Base-by-base conservation (phyloP, 2,113 vertebrate species). In the Sinocyclocheilus anshuiensis region DNA sequence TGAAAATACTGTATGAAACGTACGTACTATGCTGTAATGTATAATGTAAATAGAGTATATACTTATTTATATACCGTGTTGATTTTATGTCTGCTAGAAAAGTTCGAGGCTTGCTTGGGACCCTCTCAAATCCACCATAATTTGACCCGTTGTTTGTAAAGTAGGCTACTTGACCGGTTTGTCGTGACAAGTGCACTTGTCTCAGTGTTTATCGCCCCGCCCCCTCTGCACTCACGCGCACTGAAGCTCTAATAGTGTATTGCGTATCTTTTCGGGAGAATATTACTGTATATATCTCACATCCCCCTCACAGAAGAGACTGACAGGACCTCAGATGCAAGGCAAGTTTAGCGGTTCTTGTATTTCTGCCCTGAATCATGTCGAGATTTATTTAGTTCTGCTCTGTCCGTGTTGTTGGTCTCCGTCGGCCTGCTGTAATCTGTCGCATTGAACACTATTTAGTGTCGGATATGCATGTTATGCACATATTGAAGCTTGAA, bases 341-440 rank as follows among this genome's bases (percentile, higher is more conserved):
- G 81, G 81, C 81, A 84, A 84, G 81, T 74, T 59, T 20, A 16
- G 0, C 26, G 69, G n/a, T 22, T 57, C 48, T 55, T 42, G 20
- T 82, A 1, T 83, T 57, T n/a, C 42, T 15, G 11, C 11, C 15
- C 16, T 39, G 81, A 55, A 57, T n/a, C 67, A 8, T 22, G 26
- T 57, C 48, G 63, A 61, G 55, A 42, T 80, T 80, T n/a, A 61
- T 39, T 24, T 63, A 8, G 12, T 26, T 53, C 24, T 26, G 6
- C 29, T 53, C 12, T n/a, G 13, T 36, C 53, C 33, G 77, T 42
- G 55, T 42, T 63, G 29, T 24, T 39, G 80, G 6, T 63, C 57
- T 57, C 65, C 67, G 67, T 57, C 65, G 81, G 81, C 81, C 81
- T 84, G 50, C 50, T 59, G 81, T 74, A 84, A 22, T 84, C 8